phyloP scores from a whole-genome alignment of 2,113 vertebrate genomes.

The Microcebus tavaratra region DNA sequence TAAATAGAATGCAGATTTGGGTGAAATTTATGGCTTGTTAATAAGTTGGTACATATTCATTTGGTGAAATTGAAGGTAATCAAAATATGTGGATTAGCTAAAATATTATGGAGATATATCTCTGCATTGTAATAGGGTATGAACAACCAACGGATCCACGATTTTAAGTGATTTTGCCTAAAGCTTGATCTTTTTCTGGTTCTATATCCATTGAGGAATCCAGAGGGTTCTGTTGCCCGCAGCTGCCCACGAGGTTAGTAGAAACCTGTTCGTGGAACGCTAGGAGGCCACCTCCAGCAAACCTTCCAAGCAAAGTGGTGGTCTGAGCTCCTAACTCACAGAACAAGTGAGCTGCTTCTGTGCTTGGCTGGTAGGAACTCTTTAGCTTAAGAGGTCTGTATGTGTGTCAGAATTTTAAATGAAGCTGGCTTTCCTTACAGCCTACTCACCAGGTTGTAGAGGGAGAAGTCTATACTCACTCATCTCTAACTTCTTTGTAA shows the following conservation, averaged over 20 bases:
- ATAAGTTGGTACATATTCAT: neutral
- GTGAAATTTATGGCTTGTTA: neutral
- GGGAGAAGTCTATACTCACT: neutral
- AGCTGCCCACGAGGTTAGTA: neutral
- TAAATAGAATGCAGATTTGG: neutral
- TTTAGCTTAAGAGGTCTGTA: neutral
- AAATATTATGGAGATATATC: neutral
- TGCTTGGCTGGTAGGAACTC: neutral
- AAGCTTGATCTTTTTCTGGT: neutral
- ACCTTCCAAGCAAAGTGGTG: neutral
- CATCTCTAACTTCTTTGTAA: neutral
- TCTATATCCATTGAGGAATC: neutral
- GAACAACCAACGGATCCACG: neutral
- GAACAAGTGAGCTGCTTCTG: neutral
- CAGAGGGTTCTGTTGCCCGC: neutral
- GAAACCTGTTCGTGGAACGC: neutral
- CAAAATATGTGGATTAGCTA: neutral
- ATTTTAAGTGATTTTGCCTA: neutral
- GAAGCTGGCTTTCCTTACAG: neutral
- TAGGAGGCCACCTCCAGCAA: neutral
- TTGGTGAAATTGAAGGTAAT: neutral
- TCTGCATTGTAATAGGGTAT: neutral
- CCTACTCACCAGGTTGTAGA: neutral
- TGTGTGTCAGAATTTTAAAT: neutral
- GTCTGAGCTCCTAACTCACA: rapidly evolving